Base-by-base conservation (phyloP, 2,797 vertebrate species). In the Poecile montanus region DNA sequence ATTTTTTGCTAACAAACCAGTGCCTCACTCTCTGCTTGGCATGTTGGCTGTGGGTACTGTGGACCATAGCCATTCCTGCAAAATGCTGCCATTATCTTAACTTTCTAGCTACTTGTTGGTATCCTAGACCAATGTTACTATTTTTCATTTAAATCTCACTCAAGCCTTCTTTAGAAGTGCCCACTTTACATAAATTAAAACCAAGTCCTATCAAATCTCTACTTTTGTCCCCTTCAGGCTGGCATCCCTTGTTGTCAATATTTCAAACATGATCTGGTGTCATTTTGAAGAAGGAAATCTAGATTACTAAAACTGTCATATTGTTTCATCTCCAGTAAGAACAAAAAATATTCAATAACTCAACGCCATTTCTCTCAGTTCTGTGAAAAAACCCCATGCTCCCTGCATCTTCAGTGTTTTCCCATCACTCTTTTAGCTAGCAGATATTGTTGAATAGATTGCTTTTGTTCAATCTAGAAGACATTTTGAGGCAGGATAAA, bases 371-470 rank as follows among this genome's bases (percentile, higher is more conserved):
- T 81, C 34, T 36, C 48, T 36, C 70, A 67, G 58, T 60, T 90
- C 48, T 54, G 4, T 60, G 32, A 29, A 61, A 53, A 57, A 73
- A 4, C 0, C 3, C 0, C 21, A 32, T 2, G 1, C 4, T 71
- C 16, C 11, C n/a, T 78, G 22, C 5, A 36, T 74, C 36, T 77
- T 86, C 65, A 60, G 4, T 62, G 23, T 16, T 73, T 56, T 66
- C 23, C 13, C 20, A 45, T 32, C 1, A 1, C 22, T 78, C 44
- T 71, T 66, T 56, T 29, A 81, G 51, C 13, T 57, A 60, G 38
- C 4, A 71, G 8, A 20, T 72, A 53, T 22, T 60, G n/a, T 17
- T 22, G 45, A 67, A 30, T 7, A 67, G 22, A 18, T 21, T 67
- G 25, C 10, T 58, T 62, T 86, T 47, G 32, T 71, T 79, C 48